Evolutionary conservation across 2,113 vertebrate species (phyloP).

Genomic region (Narcine bancroftii): DNA sequence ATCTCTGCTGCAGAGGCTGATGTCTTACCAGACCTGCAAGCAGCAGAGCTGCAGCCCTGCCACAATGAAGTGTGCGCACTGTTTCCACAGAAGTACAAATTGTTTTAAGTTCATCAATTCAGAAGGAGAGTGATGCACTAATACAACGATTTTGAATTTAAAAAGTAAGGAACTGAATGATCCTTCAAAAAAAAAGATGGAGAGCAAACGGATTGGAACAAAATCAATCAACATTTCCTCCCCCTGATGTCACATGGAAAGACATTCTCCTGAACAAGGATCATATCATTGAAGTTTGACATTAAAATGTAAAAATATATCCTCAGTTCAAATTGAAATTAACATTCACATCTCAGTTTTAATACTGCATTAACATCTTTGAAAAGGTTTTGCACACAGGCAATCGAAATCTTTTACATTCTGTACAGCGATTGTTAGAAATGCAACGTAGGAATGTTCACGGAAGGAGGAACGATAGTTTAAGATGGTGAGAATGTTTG

Average conservation of each 20-base stretch:
- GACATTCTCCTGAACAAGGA: neutral
- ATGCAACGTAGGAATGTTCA: neutral
- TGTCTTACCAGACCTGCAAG: neutral
- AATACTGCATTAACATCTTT: neutral
- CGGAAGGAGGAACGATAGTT: neutral
- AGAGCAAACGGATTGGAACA: neutral
- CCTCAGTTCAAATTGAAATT: neutral
- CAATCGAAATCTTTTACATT: neutral
- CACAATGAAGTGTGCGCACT: neutral
- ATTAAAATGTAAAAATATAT: neutral
- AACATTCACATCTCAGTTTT: conserved; percentile 17
- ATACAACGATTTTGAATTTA: neutral
- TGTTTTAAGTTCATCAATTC: no score
- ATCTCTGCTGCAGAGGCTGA: neutral
- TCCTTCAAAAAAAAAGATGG: neutral
- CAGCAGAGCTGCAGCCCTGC: neutral
- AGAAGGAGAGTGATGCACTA: neutral
- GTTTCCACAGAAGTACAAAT: neutral
- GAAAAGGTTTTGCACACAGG: neutral
- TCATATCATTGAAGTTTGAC: neutral
- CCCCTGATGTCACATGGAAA: neutral
- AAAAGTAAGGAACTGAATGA: neutral
- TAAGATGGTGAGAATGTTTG: neutral
- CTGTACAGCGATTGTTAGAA: neutral
- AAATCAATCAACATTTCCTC: neutral